phyloP scores from a whole-genome alignment of 2,113 vertebrate genomes.

The Psittacus erithacus region DNA sequence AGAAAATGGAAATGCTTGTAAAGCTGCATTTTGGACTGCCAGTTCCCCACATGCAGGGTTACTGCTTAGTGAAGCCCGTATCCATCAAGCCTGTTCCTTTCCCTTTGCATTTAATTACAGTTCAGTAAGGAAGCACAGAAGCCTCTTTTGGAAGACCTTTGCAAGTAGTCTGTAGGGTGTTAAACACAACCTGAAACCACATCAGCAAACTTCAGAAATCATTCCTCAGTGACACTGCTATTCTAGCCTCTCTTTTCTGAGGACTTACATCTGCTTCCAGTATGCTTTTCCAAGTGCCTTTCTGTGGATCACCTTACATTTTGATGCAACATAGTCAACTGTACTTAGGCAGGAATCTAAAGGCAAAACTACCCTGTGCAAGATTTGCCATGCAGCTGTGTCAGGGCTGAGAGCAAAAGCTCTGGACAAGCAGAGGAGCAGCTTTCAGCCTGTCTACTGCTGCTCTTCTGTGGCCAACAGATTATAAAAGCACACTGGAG shows the following conservation, averaged over 20 bases:
- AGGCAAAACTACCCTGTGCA: not conserved
- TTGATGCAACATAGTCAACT: not conserved
- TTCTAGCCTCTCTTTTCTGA: slow-evolving; percentile 13
- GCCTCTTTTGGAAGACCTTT: not conserved
- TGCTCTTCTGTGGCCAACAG: not conserved
- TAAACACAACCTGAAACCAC: not conserved
- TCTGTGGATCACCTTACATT: not conserved
- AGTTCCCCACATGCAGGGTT: not conserved
- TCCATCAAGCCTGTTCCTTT: not conserved
- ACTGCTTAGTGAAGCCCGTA: not conserved
- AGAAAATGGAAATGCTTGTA: not conserved
- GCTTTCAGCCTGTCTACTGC: not conserved
- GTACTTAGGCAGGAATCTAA: not conserved
- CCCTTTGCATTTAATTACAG: not conserved
- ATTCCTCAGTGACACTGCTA: not conserved
- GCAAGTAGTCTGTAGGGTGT: not conserved
- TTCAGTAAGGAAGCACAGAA: not conserved
- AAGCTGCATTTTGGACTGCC: not conserved
- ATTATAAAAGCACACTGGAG: not conserved
- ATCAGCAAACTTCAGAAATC: not conserved
- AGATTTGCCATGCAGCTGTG: rapidly evolving
- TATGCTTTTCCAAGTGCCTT: not conserved
- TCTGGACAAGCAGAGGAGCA: not conserved
- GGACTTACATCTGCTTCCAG: slow-evolving; percentile 31
- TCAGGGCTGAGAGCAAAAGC: not conserved